phyloP scores from a whole-genome alignment of 2,888 invertebrate genomes.

The Fragum fragum region DNA sequence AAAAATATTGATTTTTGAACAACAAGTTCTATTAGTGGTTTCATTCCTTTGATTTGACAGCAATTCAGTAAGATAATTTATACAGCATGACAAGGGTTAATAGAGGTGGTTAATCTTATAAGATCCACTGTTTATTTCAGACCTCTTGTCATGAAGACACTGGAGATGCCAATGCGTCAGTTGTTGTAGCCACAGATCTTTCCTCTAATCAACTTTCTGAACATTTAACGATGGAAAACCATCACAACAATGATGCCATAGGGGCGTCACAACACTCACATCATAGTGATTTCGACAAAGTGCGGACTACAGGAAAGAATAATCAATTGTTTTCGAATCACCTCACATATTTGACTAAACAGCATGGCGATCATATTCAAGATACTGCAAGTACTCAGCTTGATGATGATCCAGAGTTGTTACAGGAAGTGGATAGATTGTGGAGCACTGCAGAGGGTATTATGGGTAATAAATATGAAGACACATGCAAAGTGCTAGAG shows the following conservation, averaged over 20 bases:
- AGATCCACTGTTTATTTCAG: too few relatives aligned
- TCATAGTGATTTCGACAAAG: constrained; percentile 5
- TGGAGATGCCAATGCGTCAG: constrained; percentile 60
- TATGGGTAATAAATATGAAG: constrained; percentile 71
- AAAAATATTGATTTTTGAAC: too few relatives aligned
- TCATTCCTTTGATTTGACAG: too few relatives aligned
- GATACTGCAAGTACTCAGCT: constrained; percentile 12
- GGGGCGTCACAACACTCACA: constrained; percentile 52
- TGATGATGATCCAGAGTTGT: constrained; percentile 48
- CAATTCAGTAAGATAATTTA: too few relatives aligned
- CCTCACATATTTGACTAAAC: constrained; percentile 19
- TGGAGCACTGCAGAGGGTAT: constrained; percentile 77
- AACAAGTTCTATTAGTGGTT: too few relatives aligned
- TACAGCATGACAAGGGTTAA: too few relatives aligned
- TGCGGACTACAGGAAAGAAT: constrained; percentile 10
- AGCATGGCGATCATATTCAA: constrained; percentile 6
- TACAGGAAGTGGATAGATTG: constrained; percentile 63
- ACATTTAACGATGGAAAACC: constrained; percentile 56
- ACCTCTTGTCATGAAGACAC: constrained; percentile 78
- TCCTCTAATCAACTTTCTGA: constrained; percentile 59
- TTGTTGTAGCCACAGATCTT: constrained; percentile 64
- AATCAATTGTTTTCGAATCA: constrained; percentile 12
- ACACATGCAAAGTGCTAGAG: constrained; percentile 71
- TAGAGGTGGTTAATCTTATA: too few relatives aligned
- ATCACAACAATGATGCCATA: constrained; percentile 47